Conservation (phyloP, 1,140 invertebrate species). For the Drosophila azteca region DNA sequence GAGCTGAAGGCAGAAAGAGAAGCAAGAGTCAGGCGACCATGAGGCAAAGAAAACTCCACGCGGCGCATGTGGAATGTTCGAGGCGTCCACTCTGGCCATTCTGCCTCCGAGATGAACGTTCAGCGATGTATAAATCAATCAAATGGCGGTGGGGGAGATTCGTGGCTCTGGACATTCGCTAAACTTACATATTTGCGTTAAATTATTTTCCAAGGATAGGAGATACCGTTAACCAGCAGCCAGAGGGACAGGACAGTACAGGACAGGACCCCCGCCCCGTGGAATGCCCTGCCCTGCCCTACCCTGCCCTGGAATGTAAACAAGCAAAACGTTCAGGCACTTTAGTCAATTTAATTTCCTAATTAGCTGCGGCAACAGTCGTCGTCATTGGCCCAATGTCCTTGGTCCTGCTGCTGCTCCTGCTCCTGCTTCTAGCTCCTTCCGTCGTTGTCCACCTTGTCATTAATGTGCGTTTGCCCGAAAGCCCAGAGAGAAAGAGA, state of each 20-base stretch:
- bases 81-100: neutral
- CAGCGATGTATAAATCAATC: slow-evolving; percentile 47
- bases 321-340: slow-evolving; percentile 77
- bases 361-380: slow-evolving; percentile 73
- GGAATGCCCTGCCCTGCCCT: too few relatives aligned
- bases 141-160: neutral
- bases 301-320: slow-evolving; percentile 30
- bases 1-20: neutral
- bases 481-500: slow-evolving; percentile 11
- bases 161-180: slow-evolving; percentile 30
- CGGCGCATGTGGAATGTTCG: slow-evolving; percentile 50
- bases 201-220: slow-evolving; percentile 51
- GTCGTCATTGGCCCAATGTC: slow-evolving; percentile 22
- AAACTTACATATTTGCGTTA: slow-evolving; percentile 64
- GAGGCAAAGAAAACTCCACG: slow-evolving; percentile 47
- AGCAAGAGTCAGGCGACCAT: too few relatives aligned
- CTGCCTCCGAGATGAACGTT: neutral
- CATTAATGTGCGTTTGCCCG: slow-evolving; percentile 45
- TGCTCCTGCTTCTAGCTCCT: neutral
- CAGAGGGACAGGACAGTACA: too few relatives aligned
- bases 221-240: too few relatives aligned
- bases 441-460: slow-evolving; percentile 4
- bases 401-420: too few relatives aligned
- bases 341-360: slow-evolving; percentile 83
- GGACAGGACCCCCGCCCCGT: too few relatives aligned